Evolutionary conservation across 2,113 vertebrate genomes (phyloP).

Genomic region (Salvelinus fontinalis): DNA sequence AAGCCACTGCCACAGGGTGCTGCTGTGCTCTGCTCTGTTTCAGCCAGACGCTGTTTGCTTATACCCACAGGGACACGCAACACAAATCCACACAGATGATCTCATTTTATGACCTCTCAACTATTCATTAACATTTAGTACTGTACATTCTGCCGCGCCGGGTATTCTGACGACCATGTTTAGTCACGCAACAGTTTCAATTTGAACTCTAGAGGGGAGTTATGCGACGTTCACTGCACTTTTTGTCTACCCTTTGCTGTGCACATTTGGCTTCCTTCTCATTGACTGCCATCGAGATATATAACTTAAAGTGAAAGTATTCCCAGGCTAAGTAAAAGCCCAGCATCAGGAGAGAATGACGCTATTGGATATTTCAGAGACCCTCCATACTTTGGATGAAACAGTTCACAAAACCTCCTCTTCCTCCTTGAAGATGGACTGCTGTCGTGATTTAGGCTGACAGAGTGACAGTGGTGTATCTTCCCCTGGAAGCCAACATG

Average conservation of each 20-base stretch:
- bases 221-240: neutral
- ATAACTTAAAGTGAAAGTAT: neutral
- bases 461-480: conserved; percentile 14
- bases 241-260: neutral
- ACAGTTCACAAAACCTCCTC: neutral
- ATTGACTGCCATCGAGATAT: neutral
- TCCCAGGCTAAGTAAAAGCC: neutral
- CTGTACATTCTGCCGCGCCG: neutral
- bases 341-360: neutral
- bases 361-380: neutral
- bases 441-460: neutral
- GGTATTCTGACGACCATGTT: neutral
- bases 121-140: neutral
- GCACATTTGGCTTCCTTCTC: neutral
- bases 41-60: neutral
- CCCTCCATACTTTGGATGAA: neutral
- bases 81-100: conserved; percentile 2
- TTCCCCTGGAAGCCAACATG: too few species aligned
- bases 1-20: neutral
- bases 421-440: neutral
- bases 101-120: neutral
- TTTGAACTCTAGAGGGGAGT: neutral
- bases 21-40: neutral
- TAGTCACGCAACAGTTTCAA: neutral
- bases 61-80: too few species aligned